Conservation (phyloP, 23 tunicate species). For the Halocynthia roretzi region DNA sequence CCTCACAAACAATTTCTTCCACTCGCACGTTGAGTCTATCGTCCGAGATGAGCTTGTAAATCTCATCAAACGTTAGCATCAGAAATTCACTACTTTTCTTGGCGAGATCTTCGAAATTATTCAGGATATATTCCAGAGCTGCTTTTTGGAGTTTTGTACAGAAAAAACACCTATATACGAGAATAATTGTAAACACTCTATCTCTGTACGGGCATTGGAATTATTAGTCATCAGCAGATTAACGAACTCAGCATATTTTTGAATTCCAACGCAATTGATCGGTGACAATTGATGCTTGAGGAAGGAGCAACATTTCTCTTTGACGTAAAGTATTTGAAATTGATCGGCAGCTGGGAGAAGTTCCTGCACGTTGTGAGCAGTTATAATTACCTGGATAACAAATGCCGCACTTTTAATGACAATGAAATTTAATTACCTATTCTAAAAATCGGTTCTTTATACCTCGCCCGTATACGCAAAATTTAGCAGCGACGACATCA, state of each 20-base stretch:
- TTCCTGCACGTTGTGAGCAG: conserved; percentile 82
- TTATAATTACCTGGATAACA: conserved; percentile 53
- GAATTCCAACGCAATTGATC: conserved; percentile 74
- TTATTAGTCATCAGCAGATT: neutral
- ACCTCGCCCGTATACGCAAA: conserved; percentile 92
- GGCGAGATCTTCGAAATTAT: conserved; percentile 63
- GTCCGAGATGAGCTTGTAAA: conserved; percentile 46
- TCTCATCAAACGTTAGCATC: conserved; percentile 40
- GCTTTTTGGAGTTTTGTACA: conserved; percentile 47
- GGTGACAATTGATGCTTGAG: conserved; percentile 60
- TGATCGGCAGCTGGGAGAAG: conserved; percentile 88
- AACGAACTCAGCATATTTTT: conserved; percentile 75
- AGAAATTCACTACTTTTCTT: conserved; percentile 67
- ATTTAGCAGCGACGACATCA: conserved; percentile 65
- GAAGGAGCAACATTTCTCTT: conserved; percentile 80
- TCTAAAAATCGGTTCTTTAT: neutral
- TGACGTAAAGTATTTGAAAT: conserved; percentile 65
- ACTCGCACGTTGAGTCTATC: conserved; percentile 76
- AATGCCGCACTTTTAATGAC: neutral
- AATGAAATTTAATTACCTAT: neutral
- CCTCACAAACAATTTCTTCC: conserved; percentile 87
- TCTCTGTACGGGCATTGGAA: neutral
- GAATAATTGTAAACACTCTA: neutral
- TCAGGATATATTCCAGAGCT: conserved; percentile 53
- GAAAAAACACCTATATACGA: conserved; percentile 46